Evolutionary conservation across 2,113 vertebrate species (phyloP), one percentile per base, ranked within the genome.

Genomic region (Clinocottus analis): DNA sequence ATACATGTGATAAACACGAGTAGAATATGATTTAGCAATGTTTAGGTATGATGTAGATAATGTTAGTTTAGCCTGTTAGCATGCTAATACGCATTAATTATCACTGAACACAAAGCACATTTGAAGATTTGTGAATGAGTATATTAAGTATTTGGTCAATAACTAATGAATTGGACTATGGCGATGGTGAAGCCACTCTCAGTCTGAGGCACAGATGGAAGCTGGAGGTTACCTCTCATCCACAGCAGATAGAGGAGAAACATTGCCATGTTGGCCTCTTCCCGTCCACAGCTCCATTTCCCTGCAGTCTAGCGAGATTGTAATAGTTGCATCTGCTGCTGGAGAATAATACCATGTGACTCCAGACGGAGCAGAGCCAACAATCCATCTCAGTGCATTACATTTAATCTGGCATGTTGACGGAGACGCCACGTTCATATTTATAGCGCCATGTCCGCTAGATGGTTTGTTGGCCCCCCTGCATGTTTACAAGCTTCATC

Each of bases 381-480:
- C 60, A 60, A 74, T 60, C 31, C 17, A 75, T 73, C 79, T 70
- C 85, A 55, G 82, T 72, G 75, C 47, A 73, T 80, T 55, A 12
- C 2, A 85, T 80, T 73, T 72, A 79, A 84, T 64, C 49, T 53
- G 72, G 11, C 78, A 45, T 70, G 65, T 71, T 80, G 73, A 79
- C 55, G 59, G 43, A 68, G 59, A 80, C 1, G 45, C 39, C 35
- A n/a, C 63, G 21, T 75, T 79, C 45, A 72, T 89, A 87, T 92
- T 89, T 82, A 83, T 75, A 85, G 85, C 33, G 53, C 61, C 43
- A 56, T 12, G 67, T 77, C 65, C 8, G 17, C 49, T 39, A 39
- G 23, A 47, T 47, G 51, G 16, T 49, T 67, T 67, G 60, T 81
- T 55, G 47, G 23, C 35, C 21, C 16, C 43, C 25, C 56, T 35